Percentiles rank a stretch among this genome's conserved stretches.
phyloP scores from a whole-genome alignment of 2,113 vertebrate species.

The Zosterops lateralis region DNA sequence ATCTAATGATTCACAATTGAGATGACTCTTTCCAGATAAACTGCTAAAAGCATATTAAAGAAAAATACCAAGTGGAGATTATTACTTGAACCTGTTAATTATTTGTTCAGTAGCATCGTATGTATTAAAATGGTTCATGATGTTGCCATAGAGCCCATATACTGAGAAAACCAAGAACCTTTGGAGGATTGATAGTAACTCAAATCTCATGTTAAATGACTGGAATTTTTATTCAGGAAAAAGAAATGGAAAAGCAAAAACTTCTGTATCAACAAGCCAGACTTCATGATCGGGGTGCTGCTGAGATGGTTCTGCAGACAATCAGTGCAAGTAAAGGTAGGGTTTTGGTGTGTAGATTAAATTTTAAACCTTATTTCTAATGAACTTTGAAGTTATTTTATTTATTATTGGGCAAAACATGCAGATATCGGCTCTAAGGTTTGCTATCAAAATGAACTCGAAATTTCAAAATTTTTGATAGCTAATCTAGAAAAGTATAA shows the following conservation, averaged over 20 bases:
- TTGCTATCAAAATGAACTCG: neutral
- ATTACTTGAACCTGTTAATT: slow-evolving; percentile 57
- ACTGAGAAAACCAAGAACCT: slow-evolving; percentile 56
- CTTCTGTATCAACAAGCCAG: slow-evolving; percentile 95
- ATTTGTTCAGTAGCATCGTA: slow-evolving; percentile 43
- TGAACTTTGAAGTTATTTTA: neutral
- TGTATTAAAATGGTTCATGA: slow-evolving; percentile 69
- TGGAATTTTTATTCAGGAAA: slow-evolving; percentile 86
- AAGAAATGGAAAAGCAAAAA: slow-evolving; percentile 99
- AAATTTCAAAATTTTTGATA: neutral
- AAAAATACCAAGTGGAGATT: slow-evolving; percentile 59
- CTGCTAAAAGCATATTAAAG: slow-evolving; percentile 57
- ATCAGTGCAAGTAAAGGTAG: slow-evolving; percentile 96
- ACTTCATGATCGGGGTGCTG: slow-evolving; percentile 90
- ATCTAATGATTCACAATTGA: slow-evolving; percentile 60
- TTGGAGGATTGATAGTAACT: slow-evolving; percentile 14
- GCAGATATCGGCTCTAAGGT: neutral
- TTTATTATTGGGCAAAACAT: neutral
- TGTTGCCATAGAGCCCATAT: slow-evolving; percentile 81
- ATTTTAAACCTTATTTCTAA: neutral
- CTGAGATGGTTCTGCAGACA: slow-evolving; percentile 96
- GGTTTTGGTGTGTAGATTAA: neutral
- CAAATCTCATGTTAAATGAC: slow-evolving; percentile 62
- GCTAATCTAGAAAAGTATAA: neutral
- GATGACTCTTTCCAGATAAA: slow-evolving; percentile 54